These are phyloP conservation scores for Bucorvus abyssinicus DNA, from an alignment of 2,797 vertebrate genomes.

Conservation along the genomic window DNA sequence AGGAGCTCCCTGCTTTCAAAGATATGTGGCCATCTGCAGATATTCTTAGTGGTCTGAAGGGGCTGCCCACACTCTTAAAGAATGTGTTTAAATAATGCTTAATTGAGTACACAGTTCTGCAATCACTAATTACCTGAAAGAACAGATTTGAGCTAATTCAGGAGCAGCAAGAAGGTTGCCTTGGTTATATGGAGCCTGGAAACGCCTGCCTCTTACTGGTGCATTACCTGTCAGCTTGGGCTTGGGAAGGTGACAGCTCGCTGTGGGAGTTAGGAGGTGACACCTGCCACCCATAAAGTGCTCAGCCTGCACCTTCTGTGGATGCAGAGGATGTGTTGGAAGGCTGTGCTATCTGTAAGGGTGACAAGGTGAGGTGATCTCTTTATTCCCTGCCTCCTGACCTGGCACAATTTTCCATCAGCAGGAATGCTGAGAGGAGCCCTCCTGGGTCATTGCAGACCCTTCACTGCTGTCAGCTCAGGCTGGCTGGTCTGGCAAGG, in stretches of 20 bases:
- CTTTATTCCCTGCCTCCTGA: background rate
- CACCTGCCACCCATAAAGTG: background rate
- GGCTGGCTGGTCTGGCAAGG: background rate
- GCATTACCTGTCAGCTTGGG: background rate
- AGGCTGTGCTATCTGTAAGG: background rate
- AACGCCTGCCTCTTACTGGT: background rate
- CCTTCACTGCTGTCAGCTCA: background rate
- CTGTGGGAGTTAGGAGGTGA: background rate
- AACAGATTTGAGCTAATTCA: background rate
- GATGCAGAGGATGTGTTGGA: background rate
- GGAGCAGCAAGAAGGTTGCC: background rate
- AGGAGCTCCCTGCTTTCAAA: background rate
- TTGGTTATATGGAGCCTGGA: background rate
- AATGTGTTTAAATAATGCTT: background rate
- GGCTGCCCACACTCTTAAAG: background rate
- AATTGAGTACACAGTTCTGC: background rate
- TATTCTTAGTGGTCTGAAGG: background rate
- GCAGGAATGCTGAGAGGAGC: background rate
- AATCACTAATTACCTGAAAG: background rate
- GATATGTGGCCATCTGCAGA: background rate
- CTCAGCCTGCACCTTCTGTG: background rate
- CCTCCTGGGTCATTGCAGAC: fast-evolving
- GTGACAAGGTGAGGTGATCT: background rate
- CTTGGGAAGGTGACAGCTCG: background rate
- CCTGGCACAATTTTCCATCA: background rate